Base-by-base conservation (phyloP, 2,797 vertebrate species). In the Podarcis siculus region DNA sequence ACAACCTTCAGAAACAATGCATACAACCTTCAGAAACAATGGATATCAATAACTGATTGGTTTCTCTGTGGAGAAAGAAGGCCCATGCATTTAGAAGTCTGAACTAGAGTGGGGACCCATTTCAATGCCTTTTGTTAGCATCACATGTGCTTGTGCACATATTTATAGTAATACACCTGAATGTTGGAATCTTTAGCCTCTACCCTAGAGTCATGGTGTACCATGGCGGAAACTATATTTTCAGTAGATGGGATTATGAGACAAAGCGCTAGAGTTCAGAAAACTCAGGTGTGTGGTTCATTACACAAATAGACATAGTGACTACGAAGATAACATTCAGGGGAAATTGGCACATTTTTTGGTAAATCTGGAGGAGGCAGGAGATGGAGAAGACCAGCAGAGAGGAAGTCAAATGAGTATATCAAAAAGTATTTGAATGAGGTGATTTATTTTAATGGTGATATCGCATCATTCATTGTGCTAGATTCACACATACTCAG, bases 401-500 rank as follows among this genome's bases (percentile, higher is more conserved):
- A 72, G 27, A n/a, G 30, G n/a, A 23, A 64, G 21, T 49, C 67
- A 75, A 30, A 73, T 72, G 67, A 27, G 80, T 35, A 79, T 23
- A 39, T 71, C 75, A 79, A 79, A 30, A 25, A 35, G 25, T 64
- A 39, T 80, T 66, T 75, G 49, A 85, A 66, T 80, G 27, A 61
- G 37, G 49, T 67, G 85, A 66, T 71, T 87, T n/a, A 66, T 73
- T 79, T 77, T 72, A 85, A 39, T 71, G 37, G 83, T 61, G 35
- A 58, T 72, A 13, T 10, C 27, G 35, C 17, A 66, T 64, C 23
- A 80, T 73, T 66, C 17, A 64, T 10, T 1, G 87, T 21, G 45
- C 39, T 23, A 85, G 32, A 2, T 39, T n/a, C 37, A 8, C 32
- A 30, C 21, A 79, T 64, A 17, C 66, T 89, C 73, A 58, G 21